These are phyloP conservation scores for Xylocampa areola DNA, from an alignment of 2,888 invertebrate species.

Conservation along the genomic window DNA sequence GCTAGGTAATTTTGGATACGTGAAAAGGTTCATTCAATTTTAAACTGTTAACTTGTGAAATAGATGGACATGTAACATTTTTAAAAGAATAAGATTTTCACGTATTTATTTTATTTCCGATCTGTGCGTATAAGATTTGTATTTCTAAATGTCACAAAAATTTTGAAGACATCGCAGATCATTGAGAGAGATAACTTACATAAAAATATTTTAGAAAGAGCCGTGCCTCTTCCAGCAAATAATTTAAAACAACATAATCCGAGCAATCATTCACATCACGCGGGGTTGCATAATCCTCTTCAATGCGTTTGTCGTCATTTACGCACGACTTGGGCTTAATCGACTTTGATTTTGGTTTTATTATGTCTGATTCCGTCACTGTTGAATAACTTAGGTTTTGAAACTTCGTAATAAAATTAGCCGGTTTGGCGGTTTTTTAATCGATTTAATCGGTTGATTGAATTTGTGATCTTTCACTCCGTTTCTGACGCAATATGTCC, in stretches of 20 bases:
- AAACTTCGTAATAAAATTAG: slow-evolving; percentile 13
- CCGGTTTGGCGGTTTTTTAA: slow-evolving; percentile 1
- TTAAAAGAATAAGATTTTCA: too few species aligned
- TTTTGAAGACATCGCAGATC: too few species aligned
- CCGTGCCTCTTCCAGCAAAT: slow-evolving; percentile 56
- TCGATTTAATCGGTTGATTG: slow-evolving; percentile 15
- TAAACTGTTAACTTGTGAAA: too few species aligned
- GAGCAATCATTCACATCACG: slow-evolving; percentile 63
- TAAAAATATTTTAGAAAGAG: not conserved
- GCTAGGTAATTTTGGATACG: not conserved
- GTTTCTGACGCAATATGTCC: slow-evolving; percentile 2
- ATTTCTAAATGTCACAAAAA: too few species aligned
- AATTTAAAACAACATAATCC: slow-evolving; percentile 52
- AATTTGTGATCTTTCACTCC: slow-evolving; percentile 31
- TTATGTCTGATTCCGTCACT: slow-evolving; percentile 31
- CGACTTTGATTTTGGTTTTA: slow-evolving; percentile 60
- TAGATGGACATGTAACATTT: too few species aligned
- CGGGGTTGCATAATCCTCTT: slow-evolving; percentile 73
- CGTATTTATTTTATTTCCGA: too few species aligned
- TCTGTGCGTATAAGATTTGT: too few species aligned
- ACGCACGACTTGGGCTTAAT: slow-evolving; percentile 72
- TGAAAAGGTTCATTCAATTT: too few species aligned
- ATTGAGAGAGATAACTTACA: too few species aligned
- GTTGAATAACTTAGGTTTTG: slow-evolving; percentile 15
- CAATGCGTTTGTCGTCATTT: slow-evolving; percentile 74